Base-by-base conservation (phyloP, 1,140 invertebrate genomes). In the Chelonus insularis region DNA sequence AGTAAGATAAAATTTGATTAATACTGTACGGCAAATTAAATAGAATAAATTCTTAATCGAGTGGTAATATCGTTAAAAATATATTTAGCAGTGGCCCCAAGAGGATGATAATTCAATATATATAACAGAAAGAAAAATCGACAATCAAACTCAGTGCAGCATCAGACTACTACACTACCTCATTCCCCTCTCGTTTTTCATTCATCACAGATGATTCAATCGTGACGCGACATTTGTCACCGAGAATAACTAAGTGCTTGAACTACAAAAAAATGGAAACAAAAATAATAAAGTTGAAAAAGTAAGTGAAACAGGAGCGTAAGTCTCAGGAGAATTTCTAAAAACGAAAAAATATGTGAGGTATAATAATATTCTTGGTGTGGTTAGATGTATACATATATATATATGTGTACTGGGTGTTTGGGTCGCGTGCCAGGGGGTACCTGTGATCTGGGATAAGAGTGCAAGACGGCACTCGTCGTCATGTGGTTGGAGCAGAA, bases 321-420 rank as follows among this genome's bases (percentile, higher is more conserved):
- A 14, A 21, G 56, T 48, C 56, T 58, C 45, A 21, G 16, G 41
- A 37, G 45, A 12, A 36, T 58, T 58, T 47, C 16, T 36, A 48
- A 58, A 58, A 48, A 58, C 56, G 56, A 48, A 50, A 60, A 59
- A 50, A 39, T 60, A 60, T 41, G 57, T 41, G 47, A 51, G 41
- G 23, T 51, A 50, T 60, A 60, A 60, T 51, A 37, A 51, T 43
- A 41, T 60, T 34, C 21, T 21, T 25, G 18, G 41, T 39, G 25
- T 16, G 12, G 16, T 14, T 18, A 4, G 4, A 45, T 18, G 14
- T 14, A 45, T 18, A 18, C 16, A 45, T 14, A 55, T 18, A 18
- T 45, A 45, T 14, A 55, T 25, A 55, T 37, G 14, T 21, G 29
- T 29, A 25, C 20, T 5, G 34, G 36, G 16, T 21, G 34, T 37